These are phyloP conservation scores for Orbicella faveolata DNA, from an alignment of 64 coral and sea anemone species.

Conservation along the genomic window DNA sequence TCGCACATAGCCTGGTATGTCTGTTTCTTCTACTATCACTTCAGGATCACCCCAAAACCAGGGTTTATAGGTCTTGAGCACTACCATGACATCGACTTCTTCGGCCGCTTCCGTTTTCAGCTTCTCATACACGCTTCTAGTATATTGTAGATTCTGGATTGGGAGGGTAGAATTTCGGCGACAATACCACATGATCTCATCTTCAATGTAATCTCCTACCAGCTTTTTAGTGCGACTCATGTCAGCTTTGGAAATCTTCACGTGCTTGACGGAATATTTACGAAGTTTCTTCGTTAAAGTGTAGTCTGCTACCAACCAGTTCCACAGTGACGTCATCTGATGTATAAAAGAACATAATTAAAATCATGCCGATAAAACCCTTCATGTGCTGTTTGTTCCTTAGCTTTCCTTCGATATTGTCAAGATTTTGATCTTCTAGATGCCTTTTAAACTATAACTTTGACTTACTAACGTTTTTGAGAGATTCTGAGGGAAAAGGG, in stretches of 20 bases:
- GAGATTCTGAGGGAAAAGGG: too few species aligned
- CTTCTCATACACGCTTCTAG: slow-evolving; percentile 55
- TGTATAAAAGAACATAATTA: not conserved
- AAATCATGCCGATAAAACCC: not conserved
- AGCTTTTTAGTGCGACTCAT: slow-evolving; percentile 22
- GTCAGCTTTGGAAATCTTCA: slow-evolving; percentile 35
- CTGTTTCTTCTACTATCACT: not conserved
- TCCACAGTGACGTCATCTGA: not conserved
- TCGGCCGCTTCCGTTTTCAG: slow-evolving; percentile 64
- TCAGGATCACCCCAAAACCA: slow-evolving; percentile 7
- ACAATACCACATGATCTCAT: slow-evolving; percentile 5
- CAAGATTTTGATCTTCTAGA: too few species aligned
- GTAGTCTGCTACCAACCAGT: not conserved
- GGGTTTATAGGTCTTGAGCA: not conserved
- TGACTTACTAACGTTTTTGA: too few species aligned
- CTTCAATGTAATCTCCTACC: slow-evolving; percentile 20
- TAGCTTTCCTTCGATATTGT: too few species aligned
- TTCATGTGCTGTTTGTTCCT: too few species aligned
- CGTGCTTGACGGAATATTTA: slow-evolving; percentile 18
- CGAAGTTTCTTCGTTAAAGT: slow-evolving; percentile 32
- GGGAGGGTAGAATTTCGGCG: not conserved
- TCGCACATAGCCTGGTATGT: slow-evolving; percentile 21
- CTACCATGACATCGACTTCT: slow-evolving; percentile 68
- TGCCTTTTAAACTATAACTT: too few species aligned
- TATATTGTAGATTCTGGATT: slow-evolving; percentile 27